Evolutionary conservation across 2,888 invertebrate genomes (phyloP).

Genomic region (Allolobophora icterica): DNA sequence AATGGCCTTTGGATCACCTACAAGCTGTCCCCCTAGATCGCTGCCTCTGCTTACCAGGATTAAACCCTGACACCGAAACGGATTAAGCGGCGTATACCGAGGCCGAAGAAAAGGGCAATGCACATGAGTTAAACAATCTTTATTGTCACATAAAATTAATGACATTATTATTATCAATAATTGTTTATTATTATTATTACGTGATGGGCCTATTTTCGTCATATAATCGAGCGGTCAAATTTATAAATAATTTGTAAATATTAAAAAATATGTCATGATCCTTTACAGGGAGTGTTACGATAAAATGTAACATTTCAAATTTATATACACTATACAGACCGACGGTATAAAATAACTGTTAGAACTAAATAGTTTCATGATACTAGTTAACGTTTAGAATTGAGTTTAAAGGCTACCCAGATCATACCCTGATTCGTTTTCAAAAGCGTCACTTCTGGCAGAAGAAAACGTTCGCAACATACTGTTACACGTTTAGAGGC

Average conservation of each 20-base stretch:
- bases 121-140: too few species aligned
- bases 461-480: background rate
- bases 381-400: background rate
- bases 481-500: background rate
- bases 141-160: too few species aligned
- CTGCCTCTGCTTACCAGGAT: too few species aligned
- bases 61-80: too few species aligned
- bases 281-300: background rate
- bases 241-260: rapidly evolving
- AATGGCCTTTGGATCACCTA: background rate
- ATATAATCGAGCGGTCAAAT: background rate
- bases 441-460: background rate
- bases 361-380: background rate
- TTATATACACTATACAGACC: background rate
- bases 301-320: background rate
- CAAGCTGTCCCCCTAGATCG: too few species aligned
- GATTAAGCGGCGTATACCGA: too few species aligned
- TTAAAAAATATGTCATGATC: background rate
- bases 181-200: too few species aligned
- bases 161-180: too few species aligned
- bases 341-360: background rate
- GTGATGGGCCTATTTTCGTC: too few species aligned
- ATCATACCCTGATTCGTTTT: too few species aligned
- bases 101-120: too few species aligned
- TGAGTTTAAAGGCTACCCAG: background rate